Evolutionary conservation across 37 sponge, comb jelly and placozoan species (phyloP), one percentile per base, ranked within the genome.

Genomic region (Halisarca cf. caerulea): DNA sequence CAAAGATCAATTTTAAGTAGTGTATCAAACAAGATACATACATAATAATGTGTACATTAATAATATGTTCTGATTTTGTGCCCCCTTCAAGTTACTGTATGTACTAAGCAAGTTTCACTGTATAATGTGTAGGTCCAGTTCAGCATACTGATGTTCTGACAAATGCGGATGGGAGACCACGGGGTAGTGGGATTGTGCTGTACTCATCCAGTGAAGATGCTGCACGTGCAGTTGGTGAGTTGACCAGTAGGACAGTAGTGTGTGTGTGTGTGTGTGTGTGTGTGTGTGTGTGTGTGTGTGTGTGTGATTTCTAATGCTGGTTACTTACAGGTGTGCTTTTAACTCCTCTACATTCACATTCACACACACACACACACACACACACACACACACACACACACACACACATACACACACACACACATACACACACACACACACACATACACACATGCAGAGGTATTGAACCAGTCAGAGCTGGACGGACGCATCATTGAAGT

Each of bases 191-290:
- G 25, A 18, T 24, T 36, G 77, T 74, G 41, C 45, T 74, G 77
- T 41, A 25, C 42, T 74, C 77, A 4, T 25, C 44, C 42, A 74
- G 45, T 36, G 77, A 2, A 23, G 77, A 74, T 41, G 77, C 77
- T 23, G 0, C 45, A 20, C 30, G 77, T n/a, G 77, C 77, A 36
- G 36, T 74, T 4, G 77, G 77, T 74, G n/a, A 38, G 77, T n/a
- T 68, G 33, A 34, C 35, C 4, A 4, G 69, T 77, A 44, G n/a
- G 64, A 55, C 57, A 30, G 30, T 62, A 62, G 25, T 37, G 37
- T 79, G 80, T 28, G 25, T 51, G 80, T 47, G 80, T 79, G 80
- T 47, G 53, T 51, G 80, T 79, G 53, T 51, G 80, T 51, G 57
- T 79, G 80, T 45, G 57, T 79, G 80, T 79, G 32, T 45, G 57